Evolutionary conservation across 2,797 vertebrate species (phyloP).

Genomic region (Phrynocephalus forsythii): DNA sequence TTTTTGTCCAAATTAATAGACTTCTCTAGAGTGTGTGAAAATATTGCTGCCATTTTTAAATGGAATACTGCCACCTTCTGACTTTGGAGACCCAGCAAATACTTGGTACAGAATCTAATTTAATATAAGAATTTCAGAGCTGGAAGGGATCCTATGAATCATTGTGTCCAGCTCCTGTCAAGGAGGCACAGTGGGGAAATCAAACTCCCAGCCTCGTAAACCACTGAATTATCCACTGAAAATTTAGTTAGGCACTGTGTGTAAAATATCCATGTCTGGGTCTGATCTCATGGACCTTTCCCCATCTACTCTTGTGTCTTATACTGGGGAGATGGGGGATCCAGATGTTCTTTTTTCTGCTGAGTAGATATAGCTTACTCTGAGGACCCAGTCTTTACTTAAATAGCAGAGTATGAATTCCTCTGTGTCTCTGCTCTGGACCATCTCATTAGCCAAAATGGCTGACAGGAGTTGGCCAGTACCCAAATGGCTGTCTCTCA

Average conservation of each 20-base stretch:
- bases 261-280: background rate
- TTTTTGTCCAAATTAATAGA: background rate
- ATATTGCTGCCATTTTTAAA: background rate
- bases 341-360: background rate
- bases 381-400: background rate
- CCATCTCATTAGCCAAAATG: background rate
- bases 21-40: background rate
- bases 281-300: background rate
- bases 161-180: no score
- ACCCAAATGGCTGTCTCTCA: background rate
- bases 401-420: background rate
- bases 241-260: background rate
- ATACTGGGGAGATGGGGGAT: background rate
- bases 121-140: background rate
- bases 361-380: background rate
- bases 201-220: no score
- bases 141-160: no score
- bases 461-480: background rate
- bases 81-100: background rate
- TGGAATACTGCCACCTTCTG: constrained; percentile 30
- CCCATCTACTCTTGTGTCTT: background rate
- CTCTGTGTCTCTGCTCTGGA: background rate
- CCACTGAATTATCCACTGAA: background rate
- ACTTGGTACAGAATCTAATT: background rate
- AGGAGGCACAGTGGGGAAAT: no score